A percentile compares a stretch with the other conserved stretches of the same genome.
Evolutionary conservation across 2,888 invertebrate species (phyloP).

Genomic region (Drosophila quasianomalipes): DNA sequence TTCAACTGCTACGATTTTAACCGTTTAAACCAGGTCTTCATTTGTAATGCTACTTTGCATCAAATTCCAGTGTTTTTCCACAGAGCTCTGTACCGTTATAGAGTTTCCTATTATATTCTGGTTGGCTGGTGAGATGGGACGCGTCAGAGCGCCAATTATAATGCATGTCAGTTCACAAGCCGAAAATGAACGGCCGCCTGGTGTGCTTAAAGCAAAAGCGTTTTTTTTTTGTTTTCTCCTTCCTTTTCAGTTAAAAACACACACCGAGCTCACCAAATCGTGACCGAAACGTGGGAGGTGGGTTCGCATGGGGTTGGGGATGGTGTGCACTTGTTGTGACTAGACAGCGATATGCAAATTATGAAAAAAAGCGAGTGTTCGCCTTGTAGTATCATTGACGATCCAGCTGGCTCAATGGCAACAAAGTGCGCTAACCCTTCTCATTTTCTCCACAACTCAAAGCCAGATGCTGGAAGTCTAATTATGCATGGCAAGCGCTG

Average conservation of each 20-base stretch:
- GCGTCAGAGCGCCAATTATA: background rate
- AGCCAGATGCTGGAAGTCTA: background rate
- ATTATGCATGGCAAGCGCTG: background rate
- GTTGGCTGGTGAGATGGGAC: background rate
- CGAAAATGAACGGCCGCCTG: background rate
- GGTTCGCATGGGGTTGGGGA: background rate
- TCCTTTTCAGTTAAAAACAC: background rate
- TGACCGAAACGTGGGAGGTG: background rate
- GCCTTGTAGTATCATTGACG: background rate
- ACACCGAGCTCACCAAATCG: background rate
- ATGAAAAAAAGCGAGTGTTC: background rate
- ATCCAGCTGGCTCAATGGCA: background rate
- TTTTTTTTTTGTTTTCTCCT: background rate
- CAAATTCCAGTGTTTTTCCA: background rate
- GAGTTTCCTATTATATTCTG: background rate
- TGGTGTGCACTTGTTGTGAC: background rate
- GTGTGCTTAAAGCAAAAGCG: background rate
- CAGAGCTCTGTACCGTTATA: background rate
- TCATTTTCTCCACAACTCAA: background rate
- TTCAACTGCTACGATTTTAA: background rate
- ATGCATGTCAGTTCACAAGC: background rate
- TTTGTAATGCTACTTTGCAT: background rate
- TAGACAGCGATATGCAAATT: constrained; percentile 2
- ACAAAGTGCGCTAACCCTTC: background rate
- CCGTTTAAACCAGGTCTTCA: background rate